Evolutionary conservation across 2,113 vertebrate genomes (phyloP).

Genomic region (Lampris incognitus): DNA sequence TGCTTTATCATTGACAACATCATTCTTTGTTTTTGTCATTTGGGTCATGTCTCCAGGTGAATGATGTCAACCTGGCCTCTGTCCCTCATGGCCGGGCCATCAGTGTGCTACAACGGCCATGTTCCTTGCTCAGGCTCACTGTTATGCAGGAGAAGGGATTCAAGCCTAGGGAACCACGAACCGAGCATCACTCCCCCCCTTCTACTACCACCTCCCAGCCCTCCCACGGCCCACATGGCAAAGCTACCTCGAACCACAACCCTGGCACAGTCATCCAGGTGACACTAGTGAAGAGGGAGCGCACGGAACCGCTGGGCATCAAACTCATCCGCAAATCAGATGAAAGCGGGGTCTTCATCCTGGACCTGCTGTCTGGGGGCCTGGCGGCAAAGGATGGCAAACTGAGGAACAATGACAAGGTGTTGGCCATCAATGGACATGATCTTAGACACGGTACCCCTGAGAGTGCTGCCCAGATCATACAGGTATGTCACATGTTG

Average conservation of each 20-base stretch:
- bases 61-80: constrained; percentile 88
- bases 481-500: constrained; percentile 85
- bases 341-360: constrained; percentile 90
- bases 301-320: constrained; percentile 88
- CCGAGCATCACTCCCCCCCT: constrained; percentile 67
- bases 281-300: constrained; percentile 87
- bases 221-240: constrained; percentile 61
- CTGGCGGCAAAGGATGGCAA: constrained; percentile 92
- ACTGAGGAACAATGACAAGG: constrained; percentile 90
- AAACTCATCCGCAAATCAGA: constrained; percentile 92
- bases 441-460: constrained; percentile 92
- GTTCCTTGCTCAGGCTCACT: constrained; percentile 83
- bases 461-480: constrained; percentile 92
- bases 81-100: constrained; percentile 88
- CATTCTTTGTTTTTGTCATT: neutral
- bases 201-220: constrained; percentile 36
- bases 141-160: constrained; percentile 95
- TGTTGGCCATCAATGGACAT: constrained; percentile 92
- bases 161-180: constrained; percentile 74
- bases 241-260: constrained; percentile 54
- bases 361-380: constrained; percentile 90
- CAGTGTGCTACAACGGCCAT: constrained; percentile 82
- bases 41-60: constrained; percentile 81
- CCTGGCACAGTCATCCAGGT: constrained; percentile 86
- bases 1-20: neutral